Percentiles rank a stretch among this genome's conserved stretches.
Conservation (phyloP, 2,888 invertebrate genomes). For the Horisme vitalbata region DNA sequence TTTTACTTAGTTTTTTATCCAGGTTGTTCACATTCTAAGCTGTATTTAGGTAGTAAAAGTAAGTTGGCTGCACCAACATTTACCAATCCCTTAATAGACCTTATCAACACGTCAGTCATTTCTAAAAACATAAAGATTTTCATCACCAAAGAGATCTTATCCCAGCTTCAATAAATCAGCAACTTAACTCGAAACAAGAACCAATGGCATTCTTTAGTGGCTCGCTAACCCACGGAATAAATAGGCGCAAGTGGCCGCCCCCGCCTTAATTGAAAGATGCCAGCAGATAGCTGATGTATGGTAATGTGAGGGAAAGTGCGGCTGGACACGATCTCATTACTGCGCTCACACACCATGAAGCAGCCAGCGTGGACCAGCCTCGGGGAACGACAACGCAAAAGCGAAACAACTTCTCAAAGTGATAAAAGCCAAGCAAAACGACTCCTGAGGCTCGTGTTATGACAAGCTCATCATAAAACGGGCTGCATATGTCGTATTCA, state of each 20-base stretch:
- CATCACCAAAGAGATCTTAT: slow-evolving; percentile 1
- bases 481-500: too few species aligned
- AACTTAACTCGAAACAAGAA: slow-evolving; percentile 25
- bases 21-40: too few species aligned
- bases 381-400: neutral
- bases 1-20: too few species aligned
- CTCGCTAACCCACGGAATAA: slow-evolving; percentile 10
- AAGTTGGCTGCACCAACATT: too few species aligned
- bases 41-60: too few species aligned
- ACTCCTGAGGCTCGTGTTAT: too few species aligned
- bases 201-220: slow-evolving; percentile 1
- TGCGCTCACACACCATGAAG: slow-evolving; percentile 27
- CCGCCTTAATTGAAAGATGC: slow-evolving; percentile 45
- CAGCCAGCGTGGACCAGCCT: neutral
- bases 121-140: slow-evolving; percentile 1
- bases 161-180: slow-evolving; percentile 4
- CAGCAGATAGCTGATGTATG: slow-evolving; percentile 46
- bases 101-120: neutral
- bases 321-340: slow-evolving; percentile 35
- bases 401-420: neutral
- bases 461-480: too few species aligned
- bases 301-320: slow-evolving; percentile 55
- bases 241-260: slow-evolving; percentile 21
- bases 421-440: neutral
- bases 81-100: neutral